These are phyloP conservation scores for Atlantisia rogersi DNA, from an alignment of 2,113 vertebrate species.

Conservation along the genomic window DNA sequence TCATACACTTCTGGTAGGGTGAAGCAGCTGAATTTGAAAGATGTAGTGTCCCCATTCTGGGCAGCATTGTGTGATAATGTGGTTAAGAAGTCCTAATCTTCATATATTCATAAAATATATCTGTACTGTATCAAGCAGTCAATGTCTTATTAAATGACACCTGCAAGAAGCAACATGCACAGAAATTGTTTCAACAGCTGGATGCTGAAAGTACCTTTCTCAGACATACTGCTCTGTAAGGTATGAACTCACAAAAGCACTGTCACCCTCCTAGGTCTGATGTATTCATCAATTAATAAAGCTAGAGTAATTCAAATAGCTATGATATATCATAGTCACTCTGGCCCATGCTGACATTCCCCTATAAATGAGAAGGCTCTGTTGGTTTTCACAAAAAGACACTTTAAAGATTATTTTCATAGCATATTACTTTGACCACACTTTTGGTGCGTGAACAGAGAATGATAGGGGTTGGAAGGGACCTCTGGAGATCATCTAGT, in stretches of 20 bases:
- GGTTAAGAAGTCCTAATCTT: not conserved
- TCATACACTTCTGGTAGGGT: not conserved
- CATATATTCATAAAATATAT: not conserved
- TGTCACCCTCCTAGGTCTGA: not conserved
- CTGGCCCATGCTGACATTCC: not conserved
- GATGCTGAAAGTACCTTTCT: not conserved
- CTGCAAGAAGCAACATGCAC: not conserved
- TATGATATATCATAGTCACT: not conserved
- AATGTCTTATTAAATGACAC: not conserved
- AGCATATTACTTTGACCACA: not conserved
- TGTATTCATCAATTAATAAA: not conserved
- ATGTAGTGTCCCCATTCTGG: not conserved
- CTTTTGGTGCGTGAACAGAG: not conserved
- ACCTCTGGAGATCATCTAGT: no score
- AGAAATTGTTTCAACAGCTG: not conserved
- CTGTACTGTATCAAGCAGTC: not conserved
- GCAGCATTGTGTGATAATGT: rapidly evolving
- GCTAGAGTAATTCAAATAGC: not conserved
- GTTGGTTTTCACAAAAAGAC: not conserved
- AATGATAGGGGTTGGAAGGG: no score
- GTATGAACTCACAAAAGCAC: not conserved
- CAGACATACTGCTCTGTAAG: not conserved
- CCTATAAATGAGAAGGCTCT: not conserved
- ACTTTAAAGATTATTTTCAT: not conserved
- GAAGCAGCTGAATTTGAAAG: not conserved